Base-by-base conservation (phyloP, 2,797 vertebrate genomes). In the Galaxias olidus region DNA sequence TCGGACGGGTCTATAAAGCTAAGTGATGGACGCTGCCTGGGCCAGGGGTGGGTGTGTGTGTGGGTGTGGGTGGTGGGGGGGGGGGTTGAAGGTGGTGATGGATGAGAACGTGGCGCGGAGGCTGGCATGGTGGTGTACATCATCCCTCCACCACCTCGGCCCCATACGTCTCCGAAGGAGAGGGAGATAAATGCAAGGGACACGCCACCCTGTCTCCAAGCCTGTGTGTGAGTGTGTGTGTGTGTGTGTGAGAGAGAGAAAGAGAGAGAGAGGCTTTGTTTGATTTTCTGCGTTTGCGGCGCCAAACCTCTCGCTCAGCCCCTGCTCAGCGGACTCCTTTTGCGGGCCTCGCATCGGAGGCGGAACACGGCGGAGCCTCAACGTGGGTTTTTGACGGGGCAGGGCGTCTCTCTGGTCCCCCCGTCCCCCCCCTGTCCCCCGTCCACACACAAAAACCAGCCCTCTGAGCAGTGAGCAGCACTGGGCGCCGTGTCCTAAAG, bases 1-100 rank as follows among this genome's bases (percentile, higher is more conserved):
- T 91, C 87, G 86, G 63, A 63, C 46, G 62, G 69, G 61, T 66
- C 79, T 65, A 84, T 91, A 85, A 89, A 87, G 81, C 83, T 88
- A 88, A 91, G 87, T 85, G 82, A 88, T 87, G 84, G 65, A 57
- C 46, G 63, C 56, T 73, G 75, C 75, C 73, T 17, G 15, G 64
- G 75, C 71, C 65, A 75, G 64, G 4, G 73, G 72, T 71, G 74
- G 78, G 88, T 86, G 89, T 87, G 76, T 79, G 91, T 88, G 86
- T 68, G 67, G 71, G 75, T 61, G 59, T 69, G 71, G 70, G n/a
- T n/a, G n/a, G n/a, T n/a, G 30, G 30, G 30, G 30, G 30, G 6
- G 30, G 30, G 30, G 30, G 30, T 75, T 63, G 4, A n/a, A n/a
- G 73, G 72, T 71, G 74, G 78, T 89, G 87, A 89, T 87, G 76